Conservation (phyloP, 2,797 vertebrate species). For the Anas capensis region DNA sequence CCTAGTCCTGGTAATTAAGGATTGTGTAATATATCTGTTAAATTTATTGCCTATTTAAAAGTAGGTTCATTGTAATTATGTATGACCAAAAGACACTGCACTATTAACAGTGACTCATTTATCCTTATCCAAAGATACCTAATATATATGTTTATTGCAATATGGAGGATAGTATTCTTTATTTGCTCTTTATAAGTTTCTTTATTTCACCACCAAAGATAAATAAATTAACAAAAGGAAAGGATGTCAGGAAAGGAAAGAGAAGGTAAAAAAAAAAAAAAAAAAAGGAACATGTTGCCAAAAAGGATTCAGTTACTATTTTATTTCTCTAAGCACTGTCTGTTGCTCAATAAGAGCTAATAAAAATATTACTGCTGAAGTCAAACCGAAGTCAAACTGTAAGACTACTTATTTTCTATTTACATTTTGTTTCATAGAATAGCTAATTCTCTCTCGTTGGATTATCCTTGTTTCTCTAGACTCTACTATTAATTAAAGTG, state of each 20-base stretch:
- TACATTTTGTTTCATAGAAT: constrained; percentile 42
- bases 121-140: background rate
- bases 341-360: background rate
- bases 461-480: background rate
- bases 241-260: background rate
- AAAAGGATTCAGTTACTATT: background rate
- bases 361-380: constrained; percentile 27
- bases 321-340: background rate
- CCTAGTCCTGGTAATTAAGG: background rate
- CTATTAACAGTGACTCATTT: background rate
- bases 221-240: background rate
- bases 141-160: background rate
- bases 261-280: background rate
- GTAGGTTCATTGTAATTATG: background rate
- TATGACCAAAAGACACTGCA: background rate
- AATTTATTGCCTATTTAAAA: background rate
- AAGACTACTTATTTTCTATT: background rate
- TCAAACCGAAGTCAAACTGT: constrained; percentile 8
- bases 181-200: background rate
- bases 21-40: background rate
- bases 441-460: constrained; percentile 21
- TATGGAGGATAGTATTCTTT: background rate
- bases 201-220: background rate
- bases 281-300: background rate
- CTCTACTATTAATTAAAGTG: background rate